A percentile compares a stretch with the other conserved stretches of the same genome.
Evolutionary conservation across 2,888 invertebrate species (phyloP).

Genomic region (Druceiella hillmani): DNA sequence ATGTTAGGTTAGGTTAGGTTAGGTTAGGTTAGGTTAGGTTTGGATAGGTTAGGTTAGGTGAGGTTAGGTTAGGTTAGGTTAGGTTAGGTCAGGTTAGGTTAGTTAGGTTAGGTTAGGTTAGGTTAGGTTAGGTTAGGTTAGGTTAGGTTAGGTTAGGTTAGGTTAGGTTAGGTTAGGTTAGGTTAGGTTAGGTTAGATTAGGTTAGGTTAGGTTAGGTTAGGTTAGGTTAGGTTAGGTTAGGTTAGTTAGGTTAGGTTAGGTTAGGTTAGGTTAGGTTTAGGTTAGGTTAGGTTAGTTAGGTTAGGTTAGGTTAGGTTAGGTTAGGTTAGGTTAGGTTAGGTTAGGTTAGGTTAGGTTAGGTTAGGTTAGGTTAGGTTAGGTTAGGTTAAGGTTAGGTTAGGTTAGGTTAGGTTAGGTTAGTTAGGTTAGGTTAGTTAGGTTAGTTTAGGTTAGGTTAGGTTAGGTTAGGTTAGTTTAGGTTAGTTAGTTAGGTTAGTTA

Average conservation of each 20-base stretch:
- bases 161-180: not conserved
- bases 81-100: constrained; percentile 10
- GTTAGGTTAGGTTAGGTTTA: constrained; percentile 14
- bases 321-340: constrained; percentile 11
- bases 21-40: constrained; percentile 12
- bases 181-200: not conserved
- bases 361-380: constrained; percentile 6
- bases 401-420: constrained; percentile 9
- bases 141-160: constrained; percentile 10
- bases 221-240: constrained; percentile 3
- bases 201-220: not conserved
- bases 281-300: constrained; percentile 16
- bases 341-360: constrained; percentile 2
- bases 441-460: constrained; percentile 15
- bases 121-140: constrained; percentile 11
- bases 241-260: constrained; percentile 4
- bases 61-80: constrained; percentile 11
- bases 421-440: constrained; percentile 15
- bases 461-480: constrained; percentile 1
- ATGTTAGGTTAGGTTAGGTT: constrained; percentile 14
- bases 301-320: constrained; percentile 16
- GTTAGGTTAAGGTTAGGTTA: constrained; percentile 15
- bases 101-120: constrained; percentile 11
- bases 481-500: not conserved
- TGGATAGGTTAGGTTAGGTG: constrained; percentile 12